These are phyloP conservation scores for Spea hammondii DNA, from an alignment of 2,797 vertebrate genomes.

Conservation along the genomic window DNA sequence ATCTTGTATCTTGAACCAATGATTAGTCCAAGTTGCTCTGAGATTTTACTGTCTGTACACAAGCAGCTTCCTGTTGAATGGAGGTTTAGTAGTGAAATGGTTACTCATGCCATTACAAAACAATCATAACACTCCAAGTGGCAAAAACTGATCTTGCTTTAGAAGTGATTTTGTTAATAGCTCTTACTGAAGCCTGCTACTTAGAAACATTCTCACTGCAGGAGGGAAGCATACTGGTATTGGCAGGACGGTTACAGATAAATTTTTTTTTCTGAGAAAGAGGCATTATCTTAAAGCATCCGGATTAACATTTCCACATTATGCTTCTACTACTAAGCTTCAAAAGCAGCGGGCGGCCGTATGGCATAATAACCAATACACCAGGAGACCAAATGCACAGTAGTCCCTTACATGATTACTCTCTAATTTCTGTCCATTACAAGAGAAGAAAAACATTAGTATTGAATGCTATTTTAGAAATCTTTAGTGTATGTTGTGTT, in stretches of 20 bases:
- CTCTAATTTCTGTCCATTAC: constrained; percentile 27
- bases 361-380: constrained; percentile 49
- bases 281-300: constrained; percentile 17
- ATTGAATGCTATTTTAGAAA: background rate
- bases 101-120: constrained; percentile 3
- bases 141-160: constrained; percentile 7
- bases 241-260: constrained; percentile 20
- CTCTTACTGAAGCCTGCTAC: constrained; percentile 29
- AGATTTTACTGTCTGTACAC: too few species aligned
- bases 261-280: constrained; percentile 20
- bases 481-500: too few species aligned
- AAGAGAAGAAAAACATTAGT: background rate
- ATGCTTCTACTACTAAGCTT: constrained; percentile 12
- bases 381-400: constrained; percentile 54
- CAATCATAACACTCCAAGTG: background rate
- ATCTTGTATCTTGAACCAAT: too few species aligned
- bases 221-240: constrained; percentile 21
- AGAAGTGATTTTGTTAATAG: constrained; percentile 43
- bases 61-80: too few species aligned
- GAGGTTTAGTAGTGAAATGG: background rate
- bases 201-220: constrained; percentile 25
- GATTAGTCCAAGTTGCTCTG: too few species aligned
- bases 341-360: constrained; percentile 43
- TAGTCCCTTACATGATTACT: constrained; percentile 53
- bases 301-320: constrained; percentile 27